A percentile compares a stretch with the other conserved stretches of the same genome.
Conservation (phyloP, 2,797 vertebrate species). For the Neopelma chrysocephalum region DNA sequence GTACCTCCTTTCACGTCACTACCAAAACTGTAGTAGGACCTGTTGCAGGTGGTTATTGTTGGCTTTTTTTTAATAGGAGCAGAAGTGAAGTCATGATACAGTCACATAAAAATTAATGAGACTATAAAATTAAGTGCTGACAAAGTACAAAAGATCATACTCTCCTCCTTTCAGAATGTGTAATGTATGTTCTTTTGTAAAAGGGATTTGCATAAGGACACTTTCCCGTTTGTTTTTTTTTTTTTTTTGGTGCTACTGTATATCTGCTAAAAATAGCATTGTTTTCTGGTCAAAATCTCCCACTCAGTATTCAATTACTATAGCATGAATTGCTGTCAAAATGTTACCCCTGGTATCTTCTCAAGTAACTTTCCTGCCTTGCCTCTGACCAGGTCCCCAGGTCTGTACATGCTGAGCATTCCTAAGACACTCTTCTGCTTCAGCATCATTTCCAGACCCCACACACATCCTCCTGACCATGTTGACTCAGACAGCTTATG, state of each 20-base stretch:
- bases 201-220: not conserved
- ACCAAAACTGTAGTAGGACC: not conserved
- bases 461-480: not conserved
- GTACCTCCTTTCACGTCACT: not conserved
- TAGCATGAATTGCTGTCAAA: not conserved
- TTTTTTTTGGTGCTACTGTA: not conserved
- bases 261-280: not conserved
- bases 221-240: not conserved
- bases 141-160: not conserved
- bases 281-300: not conserved
- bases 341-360: accelerated
- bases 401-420: not conserved
- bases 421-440: not conserved
- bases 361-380: not conserved
- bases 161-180: not conserved
- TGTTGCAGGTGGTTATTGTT: not conserved
- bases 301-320: not conserved
- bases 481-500: not conserved
- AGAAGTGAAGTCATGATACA: not conserved
- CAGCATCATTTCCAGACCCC: not conserved
- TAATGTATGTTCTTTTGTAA: not conserved
- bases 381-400: accelerated
- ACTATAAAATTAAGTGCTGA: not conserved
- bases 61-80: not conserved
- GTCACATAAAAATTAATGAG: not conserved